Base-by-base conservation (phyloP, 2,888 invertebrate genomes). In the Dascillus cervinus region DNA sequence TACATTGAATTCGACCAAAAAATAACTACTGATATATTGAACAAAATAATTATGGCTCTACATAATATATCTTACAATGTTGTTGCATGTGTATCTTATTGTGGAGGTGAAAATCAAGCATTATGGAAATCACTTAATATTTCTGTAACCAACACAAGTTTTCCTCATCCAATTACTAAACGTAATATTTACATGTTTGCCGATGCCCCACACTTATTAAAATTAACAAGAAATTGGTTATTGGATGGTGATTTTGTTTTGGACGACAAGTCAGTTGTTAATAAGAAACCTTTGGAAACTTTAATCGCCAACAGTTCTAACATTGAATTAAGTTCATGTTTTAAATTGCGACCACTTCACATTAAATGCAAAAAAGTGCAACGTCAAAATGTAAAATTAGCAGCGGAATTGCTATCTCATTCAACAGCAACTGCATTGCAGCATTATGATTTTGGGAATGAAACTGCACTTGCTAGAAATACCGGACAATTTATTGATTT, bases 1-100 rank as follows among this genome's bases (percentile, higher is more conserved):
- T 52, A 34, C 26, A 26, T 45, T 8, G 41, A 34, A 9, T 57
- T 58, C 37, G 57, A 55, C 34, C 25, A 43, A 34, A 53, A 48
- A 36, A 49, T 57, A 26, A 54, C 52, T 12, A 30, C 41, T 31
- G 26, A 44, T 5, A 32, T 53, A 33, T 32, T 48, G 12, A 8
- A 28, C 3, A 13, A 37, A n/a, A 22, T 50, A 3, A 46, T 52
- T 15, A 30, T 24, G 4, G 21, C 35, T 9, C 27, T 55, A 3
- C 31, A 49, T 31, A 25, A 34, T 21, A 34, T 43, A 4, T 34
- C 34, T 3, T 56, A 45, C 39, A 36, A 43, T 17, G 53, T 55
- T 10, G 49, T 55, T 5, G 51, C 48, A 2, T 47, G 46, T 32
- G 44, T 48, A 2, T 41, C 32, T 2, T 49, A 54, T 29, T 50